These are phyloP conservation scores for Steatornis caripensis DNA, from an alignment of 2,113 vertebrate genomes.

Conservation along the genomic window DNA sequence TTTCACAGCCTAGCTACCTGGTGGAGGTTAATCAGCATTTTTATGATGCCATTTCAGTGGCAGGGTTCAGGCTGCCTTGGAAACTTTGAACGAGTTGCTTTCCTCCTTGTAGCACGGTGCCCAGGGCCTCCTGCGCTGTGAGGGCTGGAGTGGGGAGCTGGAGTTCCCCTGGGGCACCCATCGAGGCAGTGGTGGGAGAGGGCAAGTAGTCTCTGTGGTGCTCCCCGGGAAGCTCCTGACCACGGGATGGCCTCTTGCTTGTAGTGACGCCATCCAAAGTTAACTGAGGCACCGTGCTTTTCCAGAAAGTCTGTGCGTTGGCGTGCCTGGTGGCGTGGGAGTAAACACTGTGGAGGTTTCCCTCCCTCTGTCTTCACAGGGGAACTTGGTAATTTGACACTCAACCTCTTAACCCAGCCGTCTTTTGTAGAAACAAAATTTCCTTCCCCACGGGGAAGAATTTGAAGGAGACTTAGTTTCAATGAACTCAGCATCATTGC, in stretches of 20 bases:
- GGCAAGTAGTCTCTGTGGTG: not conserved
- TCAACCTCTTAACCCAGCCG: not conserved
- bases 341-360: not conserved
- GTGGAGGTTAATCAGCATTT: not conserved
- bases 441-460: not conserved
- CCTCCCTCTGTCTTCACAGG: not conserved
- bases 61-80: not conserved
- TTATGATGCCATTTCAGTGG: not conserved
- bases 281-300: not conserved
- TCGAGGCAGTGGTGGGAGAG: fast-evolving
- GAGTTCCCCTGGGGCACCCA: not conserved
- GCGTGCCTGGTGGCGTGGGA: not conserved
- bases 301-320: not conserved
- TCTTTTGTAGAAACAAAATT: not conserved
- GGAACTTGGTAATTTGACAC: not conserved
- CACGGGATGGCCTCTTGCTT: fast-evolving
- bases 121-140: not conserved
- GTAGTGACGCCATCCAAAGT: not conserved
- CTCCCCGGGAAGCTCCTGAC: not conserved
- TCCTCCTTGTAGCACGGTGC: not conserved
- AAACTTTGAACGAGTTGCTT: not conserved
- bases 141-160: not conserved
- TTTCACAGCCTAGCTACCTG: not conserved
- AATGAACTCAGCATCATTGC: not conserved
- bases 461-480: not conserved